These are phyloP conservation scores for Pelvicachromis taeniatus DNA, from an alignment of 2,113 vertebrate species.

Conservation along the genomic window DNA sequence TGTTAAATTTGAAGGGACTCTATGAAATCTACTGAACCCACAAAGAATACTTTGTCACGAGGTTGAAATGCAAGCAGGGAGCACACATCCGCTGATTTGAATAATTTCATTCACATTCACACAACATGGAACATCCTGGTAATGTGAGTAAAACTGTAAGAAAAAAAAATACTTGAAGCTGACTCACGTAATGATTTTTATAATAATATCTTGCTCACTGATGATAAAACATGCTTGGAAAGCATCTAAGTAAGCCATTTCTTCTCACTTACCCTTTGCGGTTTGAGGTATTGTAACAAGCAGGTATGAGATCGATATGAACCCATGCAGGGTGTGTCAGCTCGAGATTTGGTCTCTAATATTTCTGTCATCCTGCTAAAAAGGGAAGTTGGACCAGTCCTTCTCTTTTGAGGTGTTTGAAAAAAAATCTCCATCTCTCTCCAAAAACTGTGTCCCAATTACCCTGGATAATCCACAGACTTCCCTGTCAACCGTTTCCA, in stretches of 20 bases:
- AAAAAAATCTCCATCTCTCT: neutral
- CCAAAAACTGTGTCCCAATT: conserved; percentile 9
- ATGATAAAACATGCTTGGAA: neutral
- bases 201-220: neutral
- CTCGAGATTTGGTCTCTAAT: neutral
- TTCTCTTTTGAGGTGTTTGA: neutral
- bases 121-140: neutral
- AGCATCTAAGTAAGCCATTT: neutral
- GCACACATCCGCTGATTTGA: neutral
- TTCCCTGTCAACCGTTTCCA: neutral
- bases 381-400: neutral
- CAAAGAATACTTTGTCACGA: neutral
- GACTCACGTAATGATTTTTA: neutral
- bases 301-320: neutral
- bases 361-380: neutral
- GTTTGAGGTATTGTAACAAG: neutral
- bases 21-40: neutral
- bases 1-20: neutral
- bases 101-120: neutral
- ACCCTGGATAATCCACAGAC: conserved; percentile 7
- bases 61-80: neutral
- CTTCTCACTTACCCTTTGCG: neutral
- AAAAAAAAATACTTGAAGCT: neutral
- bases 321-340: neutral
- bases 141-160: neutral